Percentiles rank a stretch among this genome's conserved stretches.
Evolutionary conservation across 2,888 invertebrate species (phyloP).

Genomic region (Caenorhabditis wallacei): DNA sequence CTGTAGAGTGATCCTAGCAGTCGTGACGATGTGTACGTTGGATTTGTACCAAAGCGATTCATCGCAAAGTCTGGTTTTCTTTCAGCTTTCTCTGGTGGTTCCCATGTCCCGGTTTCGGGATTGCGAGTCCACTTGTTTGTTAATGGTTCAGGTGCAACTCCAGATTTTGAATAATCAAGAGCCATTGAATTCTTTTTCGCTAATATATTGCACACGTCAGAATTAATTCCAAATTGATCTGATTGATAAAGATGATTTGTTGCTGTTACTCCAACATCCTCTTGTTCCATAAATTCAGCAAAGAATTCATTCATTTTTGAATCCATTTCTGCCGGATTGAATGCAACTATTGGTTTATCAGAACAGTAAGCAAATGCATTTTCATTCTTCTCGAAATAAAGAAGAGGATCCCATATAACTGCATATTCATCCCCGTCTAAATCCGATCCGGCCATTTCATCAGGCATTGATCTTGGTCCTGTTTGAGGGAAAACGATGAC

Average conservation of each 20-base stretch:
- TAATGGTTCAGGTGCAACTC: constrained; percentile 53
- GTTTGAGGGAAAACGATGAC: constrained; percentile 84
- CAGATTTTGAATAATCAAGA: constrained; percentile 79
- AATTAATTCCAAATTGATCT: constrained; percentile 80
- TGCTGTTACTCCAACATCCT: constrained; percentile 82
- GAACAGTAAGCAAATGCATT: constrained; percentile 70
- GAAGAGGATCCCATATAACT: constrained; percentile 83
- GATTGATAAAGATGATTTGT: constrained; percentile 82
- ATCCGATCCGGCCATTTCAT: constrained; percentile 85
- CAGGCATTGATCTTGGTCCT: constrained; percentile 84
- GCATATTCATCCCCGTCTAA: constrained; percentile 84
- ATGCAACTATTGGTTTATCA: constrained; percentile 17
- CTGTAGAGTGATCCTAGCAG: constrained; percentile 38
- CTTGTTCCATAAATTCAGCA: constrained; percentile 82
- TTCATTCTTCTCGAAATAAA: constrained; percentile 82
- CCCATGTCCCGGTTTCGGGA: constrained; percentile 23
- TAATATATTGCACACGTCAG: constrained; percentile 63
- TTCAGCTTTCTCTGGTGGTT: constrained; percentile 66
- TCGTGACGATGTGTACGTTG: constrained; percentile 34
- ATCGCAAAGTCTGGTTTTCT: constrained; percentile 62
- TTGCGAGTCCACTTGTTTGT: constrained; percentile 40
- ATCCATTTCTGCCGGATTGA: constrained; percentile 59
- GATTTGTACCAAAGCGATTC: constrained; percentile 18
- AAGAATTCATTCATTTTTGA: constrained; percentile 80
- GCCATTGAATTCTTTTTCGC: constrained; percentile 79